Percentiles rank a stretch among this genome's conserved stretches.
Conservation (phyloP, 2,113 vertebrate species). For the Syngnathus scovelli region DNA sequence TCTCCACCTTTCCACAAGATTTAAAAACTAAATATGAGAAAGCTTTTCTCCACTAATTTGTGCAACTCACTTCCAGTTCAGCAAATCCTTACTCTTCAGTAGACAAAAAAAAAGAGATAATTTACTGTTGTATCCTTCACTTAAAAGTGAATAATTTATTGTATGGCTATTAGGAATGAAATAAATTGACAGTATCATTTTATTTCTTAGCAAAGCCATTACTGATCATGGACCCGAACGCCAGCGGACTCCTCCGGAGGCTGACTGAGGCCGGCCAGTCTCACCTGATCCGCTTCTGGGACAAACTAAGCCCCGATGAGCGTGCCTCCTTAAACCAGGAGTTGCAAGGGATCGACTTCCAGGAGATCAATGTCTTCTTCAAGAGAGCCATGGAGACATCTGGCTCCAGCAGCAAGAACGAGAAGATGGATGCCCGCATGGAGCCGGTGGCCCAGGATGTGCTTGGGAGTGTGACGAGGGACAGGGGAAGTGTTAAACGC, state of each 20-base stretch:
- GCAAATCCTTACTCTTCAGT: too few species aligned
- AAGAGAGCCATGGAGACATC: slow-evolving; percentile 71
- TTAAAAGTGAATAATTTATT: too few species aligned
- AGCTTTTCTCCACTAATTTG: too few species aligned
- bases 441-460: slow-evolving; percentile 83
- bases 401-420: slow-evolving; percentile 50
- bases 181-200: neutral
- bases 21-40: too few species aligned
- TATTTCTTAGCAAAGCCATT: slow-evolving; percentile 4
- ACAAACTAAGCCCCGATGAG: slow-evolving; percentile 67
- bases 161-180: neutral
- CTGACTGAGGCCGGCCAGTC: slow-evolving; percentile 74
- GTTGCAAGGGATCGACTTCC: slow-evolving; percentile 76
- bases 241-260: slow-evolving; percentile 47
- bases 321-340: slow-evolving; percentile 67
- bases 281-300: slow-evolving; percentile 84
- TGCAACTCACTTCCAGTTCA: too few species aligned
- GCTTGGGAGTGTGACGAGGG: slow-evolving; percentile 82
- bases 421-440: slow-evolving; percentile 80
- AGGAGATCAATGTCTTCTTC: slow-evolving; percentile 81
- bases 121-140: too few species aligned
- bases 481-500: slow-evolving; percentile 69
- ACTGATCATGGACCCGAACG: slow-evolving; percentile 63
- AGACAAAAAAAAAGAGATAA: too few species aligned
- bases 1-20: too few species aligned